phyloP scores from a whole-genome alignment of 2,888 invertebrate species.

The Drosophila dives region DNA sequence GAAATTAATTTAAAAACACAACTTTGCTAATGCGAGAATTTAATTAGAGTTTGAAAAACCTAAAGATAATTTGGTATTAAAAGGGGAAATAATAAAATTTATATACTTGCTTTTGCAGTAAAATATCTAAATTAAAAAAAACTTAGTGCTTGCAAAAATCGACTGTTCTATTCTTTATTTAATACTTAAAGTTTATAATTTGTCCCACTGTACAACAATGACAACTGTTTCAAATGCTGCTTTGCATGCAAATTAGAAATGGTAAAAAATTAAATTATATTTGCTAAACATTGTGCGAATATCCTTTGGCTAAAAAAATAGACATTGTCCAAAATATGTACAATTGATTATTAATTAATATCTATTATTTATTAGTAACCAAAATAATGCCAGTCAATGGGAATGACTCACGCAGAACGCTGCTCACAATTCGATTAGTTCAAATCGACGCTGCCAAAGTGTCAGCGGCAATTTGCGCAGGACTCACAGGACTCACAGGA shows the following conservation, averaged over 20 bases:
- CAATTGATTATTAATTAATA: constrained; percentile 18
- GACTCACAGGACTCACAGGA: background rate
- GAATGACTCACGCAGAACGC: constrained; percentile 54
- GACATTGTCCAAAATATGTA: background rate
- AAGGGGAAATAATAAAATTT: background rate
- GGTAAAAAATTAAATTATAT: constrained; percentile 40
- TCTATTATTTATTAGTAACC: constrained; percentile 24
- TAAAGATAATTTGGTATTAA: background rate
- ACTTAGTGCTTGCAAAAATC: background rate
- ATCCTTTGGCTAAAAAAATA: constrained; percentile 20
- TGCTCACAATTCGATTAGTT: constrained; percentile 70
- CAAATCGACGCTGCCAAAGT: constrained; percentile 51
- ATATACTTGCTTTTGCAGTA: too few relatives aligned
- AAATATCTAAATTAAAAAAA: background rate
- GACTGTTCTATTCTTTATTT: background rate
- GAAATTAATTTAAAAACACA: background rate
- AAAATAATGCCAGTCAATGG: constrained; percentile 56
- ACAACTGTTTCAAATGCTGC: constrained; percentile 13
- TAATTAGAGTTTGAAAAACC: background rate
- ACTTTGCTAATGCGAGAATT: background rate
- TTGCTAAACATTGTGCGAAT: constrained; percentile 15
- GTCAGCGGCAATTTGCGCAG: constrained; percentile 63
- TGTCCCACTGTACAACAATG: background rate
- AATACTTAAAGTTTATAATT: background rate
- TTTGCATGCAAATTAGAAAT: constrained; percentile 53